Evolutionary conservation across 2,113 vertebrate genomes (phyloP).

Genomic region (Ahaetulla prasina): DNA sequence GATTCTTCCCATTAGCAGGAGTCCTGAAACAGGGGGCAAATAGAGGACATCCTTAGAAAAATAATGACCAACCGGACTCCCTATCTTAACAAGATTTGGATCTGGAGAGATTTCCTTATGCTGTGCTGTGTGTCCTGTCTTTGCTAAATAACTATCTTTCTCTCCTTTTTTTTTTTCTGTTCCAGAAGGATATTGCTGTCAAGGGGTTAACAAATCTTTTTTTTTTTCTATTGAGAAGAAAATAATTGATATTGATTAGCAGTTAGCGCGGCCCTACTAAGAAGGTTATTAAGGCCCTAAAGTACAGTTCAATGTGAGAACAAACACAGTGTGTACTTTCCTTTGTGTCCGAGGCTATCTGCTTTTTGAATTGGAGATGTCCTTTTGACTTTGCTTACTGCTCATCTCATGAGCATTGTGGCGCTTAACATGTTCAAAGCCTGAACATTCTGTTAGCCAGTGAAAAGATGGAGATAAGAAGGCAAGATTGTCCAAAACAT

Average conservation of each 20-base stretch:
- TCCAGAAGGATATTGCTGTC: slow-evolving; percentile 37
- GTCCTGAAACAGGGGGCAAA: neutral
- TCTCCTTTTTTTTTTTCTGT: neutral
- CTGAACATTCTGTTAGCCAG: slow-evolving; percentile 58
- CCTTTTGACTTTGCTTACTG: slow-evolving; percentile 60
- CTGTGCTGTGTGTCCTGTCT: neutral
- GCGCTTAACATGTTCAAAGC: slow-evolving; percentile 57
- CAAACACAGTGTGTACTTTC: slow-evolving; percentile 57
- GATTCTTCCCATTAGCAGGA: neutral
- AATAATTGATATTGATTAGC: slow-evolving; percentile 76
- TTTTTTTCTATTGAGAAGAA: slow-evolving; percentile 58
- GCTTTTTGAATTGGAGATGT: slow-evolving; percentile 58
- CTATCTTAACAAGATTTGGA: neutral
- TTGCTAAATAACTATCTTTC: neutral
- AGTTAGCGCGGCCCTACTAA: slow-evolving; percentile 58
- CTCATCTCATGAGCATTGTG: slow-evolving; percentile 62
- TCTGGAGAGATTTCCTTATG: neutral
- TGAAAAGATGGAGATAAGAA: slow-evolving; percentile 46
- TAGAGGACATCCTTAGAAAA: neutral
- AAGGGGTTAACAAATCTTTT: slow-evolving; percentile 54
- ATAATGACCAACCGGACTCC: neutral
- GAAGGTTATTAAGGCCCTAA: slow-evolving; percentile 65
- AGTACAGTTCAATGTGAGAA: slow-evolving; percentile 61
- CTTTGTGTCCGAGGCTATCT: slow-evolving; percentile 47
- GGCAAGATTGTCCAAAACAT: slow-evolving; percentile 39